Evolutionary conservation across 53 echinoderm and acorn worm genomes (phyloP).

Genomic region (Antedon mediterranea): DNA sequence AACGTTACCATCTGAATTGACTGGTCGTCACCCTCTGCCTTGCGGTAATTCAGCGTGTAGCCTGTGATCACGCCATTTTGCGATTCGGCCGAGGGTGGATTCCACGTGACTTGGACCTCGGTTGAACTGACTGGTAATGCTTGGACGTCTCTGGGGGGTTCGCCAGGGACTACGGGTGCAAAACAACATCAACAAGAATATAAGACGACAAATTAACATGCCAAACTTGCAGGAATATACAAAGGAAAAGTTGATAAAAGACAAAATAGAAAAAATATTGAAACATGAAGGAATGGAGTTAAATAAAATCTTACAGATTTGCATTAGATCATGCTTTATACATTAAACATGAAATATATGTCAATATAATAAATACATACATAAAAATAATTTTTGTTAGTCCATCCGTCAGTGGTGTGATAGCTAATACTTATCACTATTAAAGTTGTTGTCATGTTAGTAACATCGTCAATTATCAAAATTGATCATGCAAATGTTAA

Average conservation of each 20-base stretch:
- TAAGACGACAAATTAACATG: constrained; percentile 3
- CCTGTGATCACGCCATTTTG: constrained; percentile 82
- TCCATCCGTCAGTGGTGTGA: not conserved
- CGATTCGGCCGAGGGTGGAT: constrained; percentile 49
- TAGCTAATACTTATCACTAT: not conserved
- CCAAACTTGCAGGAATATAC: not conserved
- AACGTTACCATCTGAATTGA: constrained; percentile 1
- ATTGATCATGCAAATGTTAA: not conserved
- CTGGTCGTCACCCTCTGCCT: constrained; percentile 6
- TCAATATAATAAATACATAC: not conserved
- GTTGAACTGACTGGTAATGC: constrained; percentile 57
- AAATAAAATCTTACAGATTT: not conserved
- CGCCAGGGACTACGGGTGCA: constrained; percentile 42
- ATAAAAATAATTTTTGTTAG: not conserved
- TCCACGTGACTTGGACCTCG: constrained; percentile 68
- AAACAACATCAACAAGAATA: constrained; percentile 1
- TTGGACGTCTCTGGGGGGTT: constrained; percentile 65
- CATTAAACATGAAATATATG: not conserved
- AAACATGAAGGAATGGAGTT: not conserved
- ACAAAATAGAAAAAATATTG: not conserved
- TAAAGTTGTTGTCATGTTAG: not conserved
- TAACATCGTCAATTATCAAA: not conserved
- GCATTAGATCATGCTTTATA: not conserved
- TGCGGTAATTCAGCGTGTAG: constrained; percentile 71
- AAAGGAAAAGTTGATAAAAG: not conserved